Base-by-base conservation (phyloP, 1,140 invertebrate species). In the Pseudomyrmex sp. region DNA sequence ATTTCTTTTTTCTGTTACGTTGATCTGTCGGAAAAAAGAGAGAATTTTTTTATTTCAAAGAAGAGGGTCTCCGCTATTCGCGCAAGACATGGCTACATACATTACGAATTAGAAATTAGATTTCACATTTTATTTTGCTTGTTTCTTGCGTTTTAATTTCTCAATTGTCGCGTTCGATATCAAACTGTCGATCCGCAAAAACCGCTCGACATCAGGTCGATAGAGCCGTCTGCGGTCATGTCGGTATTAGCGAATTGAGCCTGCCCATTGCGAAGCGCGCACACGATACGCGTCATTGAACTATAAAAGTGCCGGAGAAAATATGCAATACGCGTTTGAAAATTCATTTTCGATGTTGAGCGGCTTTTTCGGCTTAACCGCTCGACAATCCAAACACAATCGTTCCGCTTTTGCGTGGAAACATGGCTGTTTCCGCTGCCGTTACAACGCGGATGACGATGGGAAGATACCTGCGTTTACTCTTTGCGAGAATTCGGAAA, bases 231-330 rank as follows among this genome's bases (percentile, higher is more conserved):
- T 88, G 86, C 87, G 87, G 87, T 88, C 83, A 74, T 48, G 66
- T 44, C 59, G 87, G 87, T 74, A 88, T 88, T 88, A 88, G 77
- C 87, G 76, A 88, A 82, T 85, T 77, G 87, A 82, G 75, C 86
- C 85, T 85, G 26, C 20, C 73, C 74, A 50, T 73, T n/a, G 63
- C 83, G 65, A 4, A 35, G 35, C 35, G 35, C 35, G 56, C 75
- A 69, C 23, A 18, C 58, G 74, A 61, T 72, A 80, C 76, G 44
- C 76, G 54, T 80, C 65, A 80, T 80, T 80, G 82, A 54, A 20
- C 73, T 70, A 75, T 87, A 61, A 84, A 87, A 87, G 85, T 88
- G 50, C 56, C 44, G 52, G 20, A 15, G 50, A 63, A 61, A 61
- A 66, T 63, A 65, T 75, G 74, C 46, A 48, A 66, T 58, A 65